A percentile compares a stretch with the other conserved stretches of the same genome.
These are phyloP conservation scores for Alsophila aescularia DNA, from an alignment of 2,888 invertebrate genomes.

Conservation along the genomic window DNA sequence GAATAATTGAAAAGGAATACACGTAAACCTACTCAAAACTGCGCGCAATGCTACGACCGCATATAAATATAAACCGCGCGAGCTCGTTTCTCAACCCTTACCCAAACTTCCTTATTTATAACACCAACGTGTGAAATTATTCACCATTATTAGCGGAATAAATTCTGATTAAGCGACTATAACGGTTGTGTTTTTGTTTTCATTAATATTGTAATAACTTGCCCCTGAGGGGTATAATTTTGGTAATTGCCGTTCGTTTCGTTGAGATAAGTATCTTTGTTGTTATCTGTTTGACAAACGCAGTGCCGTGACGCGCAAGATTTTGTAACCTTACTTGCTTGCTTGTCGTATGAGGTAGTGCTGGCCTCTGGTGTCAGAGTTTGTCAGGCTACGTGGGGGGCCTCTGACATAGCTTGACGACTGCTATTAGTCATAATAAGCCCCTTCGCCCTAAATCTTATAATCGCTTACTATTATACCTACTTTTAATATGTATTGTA, in stretches of 20 bases:
- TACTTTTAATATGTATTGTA: no score
- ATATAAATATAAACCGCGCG: conserved; percentile 1
- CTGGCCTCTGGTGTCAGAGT: no score
- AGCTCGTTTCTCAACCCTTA: conserved; percentile 26
- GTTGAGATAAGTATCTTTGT: not conserved
- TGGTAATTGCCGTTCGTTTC: conserved; percentile 2
- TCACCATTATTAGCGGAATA: conserved; percentile 45
- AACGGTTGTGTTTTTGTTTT: conserved; percentile 12
- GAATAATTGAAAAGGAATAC: not conserved
- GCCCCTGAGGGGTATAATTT: not conserved
- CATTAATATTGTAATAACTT: conserved; percentile 18
- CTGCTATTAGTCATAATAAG: no score
- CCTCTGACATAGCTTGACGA: no score
- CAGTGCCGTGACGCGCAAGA: no score
- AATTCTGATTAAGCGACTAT: conserved; percentile 45
- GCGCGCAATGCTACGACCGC: not conserved
- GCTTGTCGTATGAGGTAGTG: no score
- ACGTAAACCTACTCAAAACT: not conserved
- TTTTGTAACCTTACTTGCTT: no score
- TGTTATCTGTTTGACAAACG: not conserved
- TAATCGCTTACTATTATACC: no score
- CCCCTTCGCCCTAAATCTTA: no score
- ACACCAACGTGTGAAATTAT: conserved; percentile 32
- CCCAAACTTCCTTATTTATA: conserved; percentile 43
- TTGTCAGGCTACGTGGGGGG: no score